Base-by-base conservation (phyloP, 2,888 invertebrate genomes). In the Tipula unca region DNA sequence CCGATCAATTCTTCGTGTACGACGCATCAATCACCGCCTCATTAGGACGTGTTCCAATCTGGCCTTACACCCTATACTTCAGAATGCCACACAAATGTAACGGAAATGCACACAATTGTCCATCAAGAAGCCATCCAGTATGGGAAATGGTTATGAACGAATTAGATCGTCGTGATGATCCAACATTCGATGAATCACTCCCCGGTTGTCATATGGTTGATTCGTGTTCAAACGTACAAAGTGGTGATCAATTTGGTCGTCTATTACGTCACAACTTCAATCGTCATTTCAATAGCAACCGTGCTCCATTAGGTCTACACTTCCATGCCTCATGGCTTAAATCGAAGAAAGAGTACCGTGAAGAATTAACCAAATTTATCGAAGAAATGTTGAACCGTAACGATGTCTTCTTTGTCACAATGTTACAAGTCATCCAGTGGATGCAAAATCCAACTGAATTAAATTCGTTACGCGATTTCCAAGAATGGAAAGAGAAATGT, bases 71-170 rank as follows among this genome's bases (percentile, higher is more conserved):
- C 1, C 92, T 99, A 29, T 98, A 98, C 92, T 98, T 97, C 94
- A 94, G 97, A 87, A 97, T 98, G 96, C 97, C 98, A 0, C 98
- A 98, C 92, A 97, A 96, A 90, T 98, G 98, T 90, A 97, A 97
- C 90, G 97, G 97, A 87, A 98, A 98, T 90, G 97, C 97, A 17
- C 97, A 97, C 90, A 97, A 97, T 90, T 98, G 98, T 89, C 98
- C 98, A 29, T 96, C 96, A 85, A 92, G 95, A 89, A 96, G 96
- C 89, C 97, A 98, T 89, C 97, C 97, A 32, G 96, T 98, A 82
- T 98, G 98, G 98, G 98, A 98, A 92, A 97, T 98, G 94, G 97
- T 97, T 85, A 97, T 98, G 96, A 98, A 98, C 90, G 98, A 98
- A 90, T 91, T 98, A 88, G 97, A 98, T 91, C 94, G 97, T 90